Evolutionary conservation across 2,797 vertebrate species (phyloP), one percentile per base, ranked within the genome.

Genomic region (Cryptoprocta ferox): DNA sequence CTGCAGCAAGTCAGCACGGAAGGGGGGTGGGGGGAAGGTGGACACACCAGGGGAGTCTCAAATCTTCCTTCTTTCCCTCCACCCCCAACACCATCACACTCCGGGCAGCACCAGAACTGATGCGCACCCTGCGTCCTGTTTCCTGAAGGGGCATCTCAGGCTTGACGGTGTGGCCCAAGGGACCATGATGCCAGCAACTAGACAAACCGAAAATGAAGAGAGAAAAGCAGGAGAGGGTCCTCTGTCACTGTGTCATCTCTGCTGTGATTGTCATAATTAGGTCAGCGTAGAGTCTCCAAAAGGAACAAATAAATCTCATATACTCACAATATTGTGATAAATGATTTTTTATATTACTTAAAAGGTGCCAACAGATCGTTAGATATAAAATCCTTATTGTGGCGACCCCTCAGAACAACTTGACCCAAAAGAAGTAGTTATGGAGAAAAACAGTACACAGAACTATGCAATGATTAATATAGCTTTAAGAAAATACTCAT

Each of bases 81-180:
- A 15, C n/a, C 15, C n/a, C 11, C 39, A 21, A 9, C 42, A 53
- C 24, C n/a, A 0, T 0, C 37, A 11, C 5, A 50, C 71, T 68
- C 42, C 0, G 2, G 65, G 2, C n/a, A 6, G 61, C n/a, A 37
- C 32, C 2, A 3, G 1, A 1, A 0, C 12, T 1, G 35, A 16
- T 4, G 9, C 0, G 28, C 35, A 1, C n/a, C 48, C 13, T 1
- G 3, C 32, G 15, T 30, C 48, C n/a, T 16, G 48, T 8, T 13
- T 16, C 78, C 48, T 6, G 14, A 28, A 14, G 1, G 35, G 2
- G 0, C 0, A 24, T 32, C 75, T 61, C 1, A 1, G 5, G 35
- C 73, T 8, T 3, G 4, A 56, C 13, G 2, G 21, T 8, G 9
- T 3, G 39, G 1, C n/a, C 48, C 6, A 10, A 7, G 42, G 10